Conservation (phyloP, 2,888 invertebrate species). For the Copidosoma aretas region DNA sequence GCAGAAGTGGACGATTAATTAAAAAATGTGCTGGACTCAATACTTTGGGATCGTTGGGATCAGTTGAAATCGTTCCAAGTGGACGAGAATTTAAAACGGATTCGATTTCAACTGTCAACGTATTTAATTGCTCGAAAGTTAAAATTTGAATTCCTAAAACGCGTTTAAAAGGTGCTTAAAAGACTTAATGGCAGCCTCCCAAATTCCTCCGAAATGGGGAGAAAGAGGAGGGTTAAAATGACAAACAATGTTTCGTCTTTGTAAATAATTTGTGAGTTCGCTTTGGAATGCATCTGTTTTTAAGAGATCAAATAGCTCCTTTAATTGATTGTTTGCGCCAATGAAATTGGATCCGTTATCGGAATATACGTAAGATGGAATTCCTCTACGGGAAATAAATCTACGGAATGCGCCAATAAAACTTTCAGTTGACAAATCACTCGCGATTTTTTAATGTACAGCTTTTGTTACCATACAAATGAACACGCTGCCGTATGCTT, state of each 20-base stretch:
- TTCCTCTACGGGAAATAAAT: conserved; percentile 41
- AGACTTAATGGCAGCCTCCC: conserved; percentile 44
- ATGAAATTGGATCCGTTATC: conserved; percentile 43
- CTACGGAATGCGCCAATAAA: conserved; percentile 40
- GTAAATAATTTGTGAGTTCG: neutral
- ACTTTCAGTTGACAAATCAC: conserved; percentile 45
- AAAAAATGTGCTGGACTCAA: too few relatives aligned
- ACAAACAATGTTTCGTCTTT: neutral
- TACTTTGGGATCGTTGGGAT: too few relatives aligned
- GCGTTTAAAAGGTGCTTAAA: conserved; percentile 44
- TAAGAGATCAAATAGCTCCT: neutral
- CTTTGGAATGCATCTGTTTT: conserved; percentile 1
- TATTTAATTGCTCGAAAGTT: too few relatives aligned
- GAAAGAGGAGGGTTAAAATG: too few relatives aligned
- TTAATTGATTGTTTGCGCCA: conserved; percentile 27
- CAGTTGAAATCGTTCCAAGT: too few relatives aligned
- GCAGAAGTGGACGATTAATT: too few relatives aligned
- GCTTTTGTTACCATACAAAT: conserved; percentile 50
- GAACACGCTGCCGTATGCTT: conserved; percentile 21
- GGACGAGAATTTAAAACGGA: too few relatives aligned
- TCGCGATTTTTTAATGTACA: conserved; percentile 51
- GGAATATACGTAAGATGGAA: conserved; percentile 44
- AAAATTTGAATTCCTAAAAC: too few relatives aligned
- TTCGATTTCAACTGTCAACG: too few relatives aligned
- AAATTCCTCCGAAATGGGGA: conserved; percentile 43